Evolutionary conservation across 2,797 vertebrate genomes (phyloP).

Genomic region (Sebastes hubbsi): DNA sequence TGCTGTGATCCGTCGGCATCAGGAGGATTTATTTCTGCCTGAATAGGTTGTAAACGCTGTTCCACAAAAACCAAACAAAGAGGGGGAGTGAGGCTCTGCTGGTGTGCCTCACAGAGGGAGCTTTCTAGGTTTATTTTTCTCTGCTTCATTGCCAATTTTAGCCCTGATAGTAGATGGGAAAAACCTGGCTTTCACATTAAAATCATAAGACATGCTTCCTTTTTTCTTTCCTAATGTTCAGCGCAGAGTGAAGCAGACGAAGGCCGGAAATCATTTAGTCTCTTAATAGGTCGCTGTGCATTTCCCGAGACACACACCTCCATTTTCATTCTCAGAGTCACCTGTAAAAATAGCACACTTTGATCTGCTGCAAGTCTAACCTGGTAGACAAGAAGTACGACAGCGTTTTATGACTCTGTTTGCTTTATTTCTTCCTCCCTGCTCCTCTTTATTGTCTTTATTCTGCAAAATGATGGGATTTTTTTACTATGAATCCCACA

Average conservation of each 20-base stretch:
- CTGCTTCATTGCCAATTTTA: not conserved
- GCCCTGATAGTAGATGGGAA: not conserved
- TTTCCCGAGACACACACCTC: conserved; percentile 41
- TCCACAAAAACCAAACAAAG: conserved; percentile 4
- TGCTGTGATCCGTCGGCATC: conserved; percentile 10
- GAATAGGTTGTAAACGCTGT: conserved; percentile 6
- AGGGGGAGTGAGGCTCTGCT: not conserved
- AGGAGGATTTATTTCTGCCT: conserved; percentile 34
- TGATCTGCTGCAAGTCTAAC: conserved; percentile 12
- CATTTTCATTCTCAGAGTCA: conserved; percentile 34
- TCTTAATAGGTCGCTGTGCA: conserved; percentile 51
- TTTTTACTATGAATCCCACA: not conserved
- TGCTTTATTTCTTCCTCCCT: not conserved
- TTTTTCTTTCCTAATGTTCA: not conserved
- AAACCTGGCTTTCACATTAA: not conserved
- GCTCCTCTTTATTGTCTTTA: too few relatives aligned
- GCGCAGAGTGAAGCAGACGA: not conserved
- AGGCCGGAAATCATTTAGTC: conserved; percentile 4
- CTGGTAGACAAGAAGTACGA: not conserved
- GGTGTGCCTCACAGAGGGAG: not conserved
- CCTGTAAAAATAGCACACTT: conserved; percentile 58
- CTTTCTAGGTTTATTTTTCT: not conserved
- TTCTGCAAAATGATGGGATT: not conserved
- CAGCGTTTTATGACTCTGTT: not conserved
- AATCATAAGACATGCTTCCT: not conserved